Evolutionary conservation across 2,888 invertebrate genomes (phyloP).

Genomic region (Blomia tropicalis): DNA sequence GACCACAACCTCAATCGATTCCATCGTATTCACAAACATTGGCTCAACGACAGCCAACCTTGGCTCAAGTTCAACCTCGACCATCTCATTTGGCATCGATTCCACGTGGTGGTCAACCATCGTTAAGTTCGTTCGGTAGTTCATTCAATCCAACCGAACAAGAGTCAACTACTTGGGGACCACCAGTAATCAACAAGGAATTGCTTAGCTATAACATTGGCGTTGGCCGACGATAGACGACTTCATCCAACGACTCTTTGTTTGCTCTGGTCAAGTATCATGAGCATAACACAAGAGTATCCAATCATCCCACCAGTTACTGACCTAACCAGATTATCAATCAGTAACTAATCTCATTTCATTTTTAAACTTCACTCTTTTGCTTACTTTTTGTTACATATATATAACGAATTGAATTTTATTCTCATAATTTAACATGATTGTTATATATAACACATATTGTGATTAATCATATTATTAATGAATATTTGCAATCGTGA

Average conservation of each 20-base stretch:
- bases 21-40: neutral
- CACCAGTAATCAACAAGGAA: slow-evolving; percentile 28
- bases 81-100: neutral
- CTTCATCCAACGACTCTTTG: neutral
- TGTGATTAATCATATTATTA: too few relatives aligned
- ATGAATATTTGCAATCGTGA: too few relatives aligned
- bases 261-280: neutral
- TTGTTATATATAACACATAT: too few relatives aligned
- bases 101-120: neutral
- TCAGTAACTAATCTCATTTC: too few relatives aligned
- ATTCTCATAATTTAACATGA: too few relatives aligned
- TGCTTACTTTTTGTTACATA: too few relatives aligned
- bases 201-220: slow-evolving; percentile 29
- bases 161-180: slow-evolving; percentile 24
- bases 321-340: too few relatives aligned
- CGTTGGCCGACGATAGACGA: slow-evolving; percentile 17
- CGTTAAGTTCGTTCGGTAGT: slow-evolving; percentile 18
- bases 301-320: too few relatives aligned
- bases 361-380: too few relatives aligned
- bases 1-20: neutral
- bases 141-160: neutral
- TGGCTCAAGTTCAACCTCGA: slow-evolving; percentile 9
- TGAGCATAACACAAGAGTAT: too few relatives aligned
- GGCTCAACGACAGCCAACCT: slow-evolving; percentile 11
- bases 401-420: too few relatives aligned